These are phyloP conservation scores for Lasioglossum figueresi DNA, from an alignment of 2,888 invertebrate species.

Conservation along the genomic window DNA sequence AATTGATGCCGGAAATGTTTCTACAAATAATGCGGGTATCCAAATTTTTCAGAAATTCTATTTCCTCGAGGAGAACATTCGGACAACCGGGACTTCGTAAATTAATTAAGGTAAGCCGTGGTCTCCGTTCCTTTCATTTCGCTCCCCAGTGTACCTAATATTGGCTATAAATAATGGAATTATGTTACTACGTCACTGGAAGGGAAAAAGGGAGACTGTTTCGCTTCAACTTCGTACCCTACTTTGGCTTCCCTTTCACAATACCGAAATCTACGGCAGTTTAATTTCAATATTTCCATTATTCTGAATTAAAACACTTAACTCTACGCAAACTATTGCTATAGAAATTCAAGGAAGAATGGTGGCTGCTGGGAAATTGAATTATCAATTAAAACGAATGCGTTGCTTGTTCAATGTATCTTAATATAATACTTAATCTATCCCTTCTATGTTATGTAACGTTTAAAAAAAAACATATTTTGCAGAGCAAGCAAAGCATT, in stretches of 20 bases:
- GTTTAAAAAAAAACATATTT: neutral
- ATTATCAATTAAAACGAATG: conserved; percentile 50
- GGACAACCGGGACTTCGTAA: conserved; percentile 60
- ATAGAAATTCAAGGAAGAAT: neutral
- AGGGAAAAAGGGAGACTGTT: conserved; percentile 71
- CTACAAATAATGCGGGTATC: conserved; percentile 1
- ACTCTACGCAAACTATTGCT: conserved; percentile 5
- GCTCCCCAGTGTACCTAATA: conserved; percentile 63
- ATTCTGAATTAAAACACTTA: conserved; percentile 15
- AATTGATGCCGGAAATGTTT: neutral
- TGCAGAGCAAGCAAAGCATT: neutral
- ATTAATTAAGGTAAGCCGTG: conserved; percentile 76
- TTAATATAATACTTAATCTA: conserved; percentile 61
- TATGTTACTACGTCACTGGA: conserved; percentile 72
- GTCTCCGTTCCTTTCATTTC: conserved; percentile 68
- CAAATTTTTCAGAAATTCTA: conserved; percentile 61
- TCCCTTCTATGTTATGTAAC: conserved; percentile 59
- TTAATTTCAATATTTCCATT: conserved; percentile 49
- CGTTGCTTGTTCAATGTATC: conserved; percentile 50
- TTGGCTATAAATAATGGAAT: conserved; percentile 79
- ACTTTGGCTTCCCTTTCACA: conserved; percentile 35
- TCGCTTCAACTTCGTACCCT: conserved; percentile 49
- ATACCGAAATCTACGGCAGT: conserved; percentile 13
- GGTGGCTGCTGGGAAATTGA: neutral
- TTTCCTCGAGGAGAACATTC: conserved; percentile 40